These are phyloP conservation scores for Sebastes itinus DNA, from an alignment of 2,797 vertebrate genomes.

Conservation along the genomic window DNA sequence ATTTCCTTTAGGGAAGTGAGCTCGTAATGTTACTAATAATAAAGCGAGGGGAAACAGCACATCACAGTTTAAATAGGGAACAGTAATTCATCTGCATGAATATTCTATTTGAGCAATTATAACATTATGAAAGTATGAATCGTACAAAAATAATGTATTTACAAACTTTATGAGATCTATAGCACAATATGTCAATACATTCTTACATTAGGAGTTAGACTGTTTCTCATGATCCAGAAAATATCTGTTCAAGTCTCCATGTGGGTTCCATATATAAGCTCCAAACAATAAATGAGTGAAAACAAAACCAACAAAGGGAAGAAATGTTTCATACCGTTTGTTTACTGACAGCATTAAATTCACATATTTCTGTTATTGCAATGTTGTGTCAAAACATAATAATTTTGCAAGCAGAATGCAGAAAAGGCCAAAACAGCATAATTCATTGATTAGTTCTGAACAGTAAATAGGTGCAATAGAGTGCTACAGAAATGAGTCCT, in stretches of 20 bases:
- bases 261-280: neutral
- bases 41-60: constrained; percentile 6
- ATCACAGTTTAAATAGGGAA: constrained; percentile 6
- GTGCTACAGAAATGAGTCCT: no score
- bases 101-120: neutral
- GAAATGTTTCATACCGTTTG: constrained; percentile 29
- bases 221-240: neutral
- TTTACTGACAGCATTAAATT: constrained; percentile 40
- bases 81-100: neutral
- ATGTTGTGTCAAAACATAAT: neutral
- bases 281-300: constrained; percentile 1
- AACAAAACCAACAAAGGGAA: neutral
- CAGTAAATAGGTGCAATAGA: neutral
- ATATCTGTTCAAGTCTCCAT: neutral
- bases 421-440: neutral
- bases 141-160: neutral
- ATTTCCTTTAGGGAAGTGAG: constrained; percentile 66
- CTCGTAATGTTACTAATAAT: constrained; percentile 52
- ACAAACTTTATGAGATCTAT: neutral
- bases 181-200: neutral
- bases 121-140: neutral
- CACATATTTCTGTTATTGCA: constrained; percentile 19
- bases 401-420: neutral
- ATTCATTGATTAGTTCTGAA: neutral
- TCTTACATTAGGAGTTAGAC: neutral